Percentiles rank a stretch among this genome's conserved stretches.
These are phyloP conservation scores for Aviceda subcristata DNA, from an alignment of 2,113 vertebrate genomes.

Conservation along the genomic window DNA sequence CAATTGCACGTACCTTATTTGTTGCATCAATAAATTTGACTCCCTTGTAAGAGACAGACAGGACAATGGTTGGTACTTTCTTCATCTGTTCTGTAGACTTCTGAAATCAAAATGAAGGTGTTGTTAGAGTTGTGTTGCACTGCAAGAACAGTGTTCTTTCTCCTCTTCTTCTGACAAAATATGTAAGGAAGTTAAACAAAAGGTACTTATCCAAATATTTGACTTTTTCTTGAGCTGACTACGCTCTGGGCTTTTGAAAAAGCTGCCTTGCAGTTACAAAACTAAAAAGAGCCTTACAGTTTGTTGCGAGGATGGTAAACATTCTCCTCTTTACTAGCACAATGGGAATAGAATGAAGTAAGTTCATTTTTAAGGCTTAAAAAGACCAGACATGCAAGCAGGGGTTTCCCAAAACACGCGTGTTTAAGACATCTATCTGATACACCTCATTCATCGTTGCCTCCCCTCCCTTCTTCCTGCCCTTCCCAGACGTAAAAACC, in stretches of 20 bases:
- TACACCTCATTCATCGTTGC: not conserved
- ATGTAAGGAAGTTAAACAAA: not conserved
- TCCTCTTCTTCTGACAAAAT: not conserved
- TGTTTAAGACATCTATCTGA: not conserved
- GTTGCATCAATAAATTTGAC: conserved; percentile 99
- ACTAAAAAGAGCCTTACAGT: not conserved
- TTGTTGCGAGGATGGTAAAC: not conserved
- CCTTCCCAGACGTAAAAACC: not conserved
- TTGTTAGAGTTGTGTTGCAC: conserved; percentile 31
- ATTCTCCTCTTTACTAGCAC: not conserved
- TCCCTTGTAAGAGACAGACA: conserved; percentile 98
- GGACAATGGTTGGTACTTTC: conserved; percentile 96
- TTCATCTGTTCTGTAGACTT: conserved; percentile 99
- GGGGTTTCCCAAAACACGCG: fast-evolving
- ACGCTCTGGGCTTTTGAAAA: not conserved
- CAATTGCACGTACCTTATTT: conserved; percentile 86
- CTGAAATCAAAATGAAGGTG: conserved; percentile 76
- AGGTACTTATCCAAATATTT: conserved; percentile 7
- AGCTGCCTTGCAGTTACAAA: not conserved
- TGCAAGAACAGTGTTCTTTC: not conserved
- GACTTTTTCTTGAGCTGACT: not conserved
- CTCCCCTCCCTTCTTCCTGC: not conserved
- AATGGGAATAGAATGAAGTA: not conserved
- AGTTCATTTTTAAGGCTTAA: not conserved
- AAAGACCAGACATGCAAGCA: not conserved